Base-by-base conservation (phyloP, 2,797 vertebrate species). In the Rhinichthys osculus region DNA sequence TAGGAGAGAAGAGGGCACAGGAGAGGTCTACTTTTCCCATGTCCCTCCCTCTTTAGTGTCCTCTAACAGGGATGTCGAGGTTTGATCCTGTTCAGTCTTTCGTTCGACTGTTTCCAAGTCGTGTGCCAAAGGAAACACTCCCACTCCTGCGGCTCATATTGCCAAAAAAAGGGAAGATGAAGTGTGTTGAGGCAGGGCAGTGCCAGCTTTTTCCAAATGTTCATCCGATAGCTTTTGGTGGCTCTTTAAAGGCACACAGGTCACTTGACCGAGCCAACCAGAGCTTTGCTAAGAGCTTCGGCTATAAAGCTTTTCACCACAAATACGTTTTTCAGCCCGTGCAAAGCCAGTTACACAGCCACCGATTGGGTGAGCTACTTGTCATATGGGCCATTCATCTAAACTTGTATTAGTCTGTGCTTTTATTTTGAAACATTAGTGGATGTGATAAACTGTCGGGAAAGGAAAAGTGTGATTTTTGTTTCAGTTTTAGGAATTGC, bases 91-190 rank as follows among this genome's bases (percentile, higher is more conserved):
- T 91, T 92, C 86, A 91, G 88, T 88, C 76, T 44, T 87, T 89
- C 82, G 84, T 83, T 91, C 85, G 84, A 88, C 90, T 93, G 90
- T 94, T 94, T 95, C 93, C 92, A 93, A 91, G 82, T 71, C 64
- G 3, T 66, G 50, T 86, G 94, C 94, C 94, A 95, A 95, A 90
- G 89, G 82, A 94, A 94, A 94, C 92, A 91, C 76, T 87, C 87
- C 88, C 40, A 42, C 40, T 90, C 84, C 92, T 90, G 78, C 21
- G 79, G 83, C 89, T 91, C 83, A 83, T 89, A 84, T 85, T 7
- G 88, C 92, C 92, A 93, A 87, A 89, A 90, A 87, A 16, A 47
- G 83, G 64, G 87, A 82, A 67, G 79, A 89, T 83, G 72, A 81
- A 85, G 70, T 74, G 64, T 67, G 82, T 17, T 5, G 27, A 21